These are phyloP conservation scores for Lates japonicus DNA, from an alignment of 2,797 vertebrate genomes.

Conservation along the genomic window DNA sequence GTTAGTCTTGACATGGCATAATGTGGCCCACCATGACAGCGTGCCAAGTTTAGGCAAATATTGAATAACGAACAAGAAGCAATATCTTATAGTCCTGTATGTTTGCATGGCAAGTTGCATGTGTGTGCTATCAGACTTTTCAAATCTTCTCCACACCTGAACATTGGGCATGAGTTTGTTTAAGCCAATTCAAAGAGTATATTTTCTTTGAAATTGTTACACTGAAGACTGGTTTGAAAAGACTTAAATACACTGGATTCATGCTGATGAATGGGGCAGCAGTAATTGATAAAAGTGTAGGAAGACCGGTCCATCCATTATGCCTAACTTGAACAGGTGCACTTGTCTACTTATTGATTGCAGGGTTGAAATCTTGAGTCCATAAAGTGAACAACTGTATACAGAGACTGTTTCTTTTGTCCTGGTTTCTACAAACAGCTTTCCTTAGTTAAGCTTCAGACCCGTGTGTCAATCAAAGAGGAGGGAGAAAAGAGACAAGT, in stretches of 20 bases:
- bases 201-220: neutral
- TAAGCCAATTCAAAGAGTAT: neutral
- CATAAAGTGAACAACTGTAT: conserved; percentile 15
- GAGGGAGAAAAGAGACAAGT: neutral
- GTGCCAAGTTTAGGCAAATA: conserved; percentile 3
- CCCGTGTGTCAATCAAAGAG: neutral
- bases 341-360: conserved; percentile 19
- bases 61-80: neutral
- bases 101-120: neutral
- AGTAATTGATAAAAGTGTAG: conserved; percentile 7
- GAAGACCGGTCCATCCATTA: conserved; percentile 19
- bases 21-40: neutral
- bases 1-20: conserved; percentile 11
- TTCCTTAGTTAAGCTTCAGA: neutral
- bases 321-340: conserved; percentile 4
- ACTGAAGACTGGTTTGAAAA: neutral
- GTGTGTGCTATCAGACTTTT: neutral
- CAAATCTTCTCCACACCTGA: neutral
- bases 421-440: neutral
- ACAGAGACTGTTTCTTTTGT: conserved; percentile 7
- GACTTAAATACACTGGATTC: neutral
- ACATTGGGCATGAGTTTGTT: neutral
- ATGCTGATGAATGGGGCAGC: conserved; percentile 13
- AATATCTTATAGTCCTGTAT: neutral
- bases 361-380: conserved; percentile 14